These are phyloP conservation scores for Troides aeacus DNA, from an alignment of 2,888 invertebrate species.

Conservation along the genomic window DNA sequence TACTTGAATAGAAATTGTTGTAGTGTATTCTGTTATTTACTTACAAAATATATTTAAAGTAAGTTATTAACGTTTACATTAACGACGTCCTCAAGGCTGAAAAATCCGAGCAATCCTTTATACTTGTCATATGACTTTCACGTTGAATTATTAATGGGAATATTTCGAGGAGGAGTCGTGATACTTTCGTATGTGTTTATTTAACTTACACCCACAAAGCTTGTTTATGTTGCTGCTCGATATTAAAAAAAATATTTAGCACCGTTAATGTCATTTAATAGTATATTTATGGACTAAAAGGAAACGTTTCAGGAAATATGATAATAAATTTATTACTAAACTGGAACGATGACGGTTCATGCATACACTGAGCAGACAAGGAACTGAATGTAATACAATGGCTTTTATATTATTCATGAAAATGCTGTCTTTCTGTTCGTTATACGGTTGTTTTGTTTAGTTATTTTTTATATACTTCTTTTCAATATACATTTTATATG, in stretches of 20 bases:
- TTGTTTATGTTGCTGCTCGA: neutral
- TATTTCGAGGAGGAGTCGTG: neutral
- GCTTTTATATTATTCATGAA: conserved; percentile 19
- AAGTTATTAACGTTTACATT: neutral
- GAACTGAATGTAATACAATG: conserved; percentile 9
- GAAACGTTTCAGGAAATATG: neutral
- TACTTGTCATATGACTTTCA: neutral
- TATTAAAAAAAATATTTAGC: neutral
- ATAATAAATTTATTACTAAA: neutral
- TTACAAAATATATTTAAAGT: neutral
- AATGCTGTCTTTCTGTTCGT: conserved; percentile 11
- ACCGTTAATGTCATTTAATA: neutral
- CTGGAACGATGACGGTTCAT: neutral
- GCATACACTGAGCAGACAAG: conserved; percentile 1
- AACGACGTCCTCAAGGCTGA: neutral
- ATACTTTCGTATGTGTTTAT: neutral
- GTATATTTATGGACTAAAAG: neutral
- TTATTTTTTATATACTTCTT: neutral
- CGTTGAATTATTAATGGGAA: neutral
- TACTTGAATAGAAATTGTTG: neutral
- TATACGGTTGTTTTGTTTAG: neutral
- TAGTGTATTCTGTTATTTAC: too few relatives aligned
- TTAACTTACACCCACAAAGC: neutral
- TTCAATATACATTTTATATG: neutral
- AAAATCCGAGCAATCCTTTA: neutral